Percentiles rank a stretch among this genome's conserved stretches.
Evolutionary conservation across 2,888 invertebrate species (phyloP).

Genomic region (Tenthredo livida): DNA sequence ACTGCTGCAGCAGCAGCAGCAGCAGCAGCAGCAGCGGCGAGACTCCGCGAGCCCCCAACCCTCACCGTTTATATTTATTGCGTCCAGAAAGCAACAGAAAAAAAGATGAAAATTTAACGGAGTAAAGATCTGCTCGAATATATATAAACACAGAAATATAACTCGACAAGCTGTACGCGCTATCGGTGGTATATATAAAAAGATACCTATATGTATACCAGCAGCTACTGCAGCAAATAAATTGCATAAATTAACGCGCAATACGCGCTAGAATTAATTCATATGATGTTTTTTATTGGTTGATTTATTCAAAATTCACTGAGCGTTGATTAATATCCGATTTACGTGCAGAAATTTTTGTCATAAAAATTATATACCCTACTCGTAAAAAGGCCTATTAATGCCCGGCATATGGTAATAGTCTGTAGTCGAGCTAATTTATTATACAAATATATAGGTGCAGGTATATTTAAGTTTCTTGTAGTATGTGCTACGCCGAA

Average conservation of each 20-base stretch:
- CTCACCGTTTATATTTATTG: constrained; percentile 41
- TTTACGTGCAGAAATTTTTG: background rate
- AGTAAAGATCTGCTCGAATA: constrained; percentile 12
- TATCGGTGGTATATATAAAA: constrained; percentile 11
- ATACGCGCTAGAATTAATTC: background rate
- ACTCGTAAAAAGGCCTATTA: background rate
- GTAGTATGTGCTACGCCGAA: background rate
- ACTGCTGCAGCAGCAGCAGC: constrained; percentile 57
- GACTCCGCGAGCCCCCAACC: constrained; percentile 54
- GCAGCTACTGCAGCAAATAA: no score
- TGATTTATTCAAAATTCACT: background rate
- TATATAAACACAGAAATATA: background rate
- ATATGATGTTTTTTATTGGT: background rate
- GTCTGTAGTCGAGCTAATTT: background rate
- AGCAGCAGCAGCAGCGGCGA: no score
- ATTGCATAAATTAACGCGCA: background rate
- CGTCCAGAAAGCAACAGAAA: background rate
- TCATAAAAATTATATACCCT: background rate
- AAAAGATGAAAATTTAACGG: background rate
- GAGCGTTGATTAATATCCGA: background rate
- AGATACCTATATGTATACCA: no score
- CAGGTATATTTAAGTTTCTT: background rate
- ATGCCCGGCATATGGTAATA: no score
- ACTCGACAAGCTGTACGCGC: background rate
- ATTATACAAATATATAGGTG: background rate